These are phyloP conservation scores for Koerneria pararmatus DNA, from an alignment of 2,888 invertebrate genomes.

Conservation along the genomic window DNA sequence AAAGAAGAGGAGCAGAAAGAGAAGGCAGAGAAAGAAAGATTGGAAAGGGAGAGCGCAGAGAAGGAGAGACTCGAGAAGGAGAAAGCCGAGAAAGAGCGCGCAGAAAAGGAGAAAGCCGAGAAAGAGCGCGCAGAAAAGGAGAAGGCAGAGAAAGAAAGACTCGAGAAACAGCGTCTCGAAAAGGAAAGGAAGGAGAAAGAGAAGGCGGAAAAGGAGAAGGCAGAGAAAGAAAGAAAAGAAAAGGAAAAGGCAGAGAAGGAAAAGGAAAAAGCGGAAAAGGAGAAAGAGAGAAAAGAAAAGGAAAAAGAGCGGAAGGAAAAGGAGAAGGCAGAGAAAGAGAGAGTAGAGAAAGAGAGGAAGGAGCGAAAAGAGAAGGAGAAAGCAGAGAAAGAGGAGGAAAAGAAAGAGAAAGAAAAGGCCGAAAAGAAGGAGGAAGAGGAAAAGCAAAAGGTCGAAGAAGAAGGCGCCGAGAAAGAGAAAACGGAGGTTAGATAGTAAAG, in stretches of 20 bases:
- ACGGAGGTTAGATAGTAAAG: no score
- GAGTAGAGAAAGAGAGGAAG: background rate
- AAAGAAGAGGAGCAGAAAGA: background rate
- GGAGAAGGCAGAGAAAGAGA: background rate
- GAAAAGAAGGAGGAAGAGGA: background rate
- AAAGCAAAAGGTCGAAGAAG: background rate
- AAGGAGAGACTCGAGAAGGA: background rate
- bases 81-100: background rate
- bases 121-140: background rate
- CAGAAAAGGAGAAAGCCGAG: background rate
- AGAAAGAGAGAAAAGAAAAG: background rate
- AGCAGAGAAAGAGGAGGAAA: background rate
- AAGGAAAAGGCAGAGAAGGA: background rate
- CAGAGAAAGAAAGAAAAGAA: background rate
- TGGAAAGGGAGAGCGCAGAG: background rate
- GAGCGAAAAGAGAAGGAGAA: background rate
- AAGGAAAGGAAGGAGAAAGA: background rate
- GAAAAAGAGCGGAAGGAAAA: background rate
- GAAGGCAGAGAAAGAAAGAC: background rate
- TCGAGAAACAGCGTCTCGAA: background rate
- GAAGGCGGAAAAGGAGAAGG: background rate
- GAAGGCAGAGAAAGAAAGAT: background rate
- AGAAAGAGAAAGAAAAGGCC: background rate
- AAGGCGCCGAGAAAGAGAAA: no score
- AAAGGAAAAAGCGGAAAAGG: background rate